Evolutionary conservation across 2,888 invertebrate genomes (phyloP).

Genomic region (Amphimallon solstitiale): DNA sequence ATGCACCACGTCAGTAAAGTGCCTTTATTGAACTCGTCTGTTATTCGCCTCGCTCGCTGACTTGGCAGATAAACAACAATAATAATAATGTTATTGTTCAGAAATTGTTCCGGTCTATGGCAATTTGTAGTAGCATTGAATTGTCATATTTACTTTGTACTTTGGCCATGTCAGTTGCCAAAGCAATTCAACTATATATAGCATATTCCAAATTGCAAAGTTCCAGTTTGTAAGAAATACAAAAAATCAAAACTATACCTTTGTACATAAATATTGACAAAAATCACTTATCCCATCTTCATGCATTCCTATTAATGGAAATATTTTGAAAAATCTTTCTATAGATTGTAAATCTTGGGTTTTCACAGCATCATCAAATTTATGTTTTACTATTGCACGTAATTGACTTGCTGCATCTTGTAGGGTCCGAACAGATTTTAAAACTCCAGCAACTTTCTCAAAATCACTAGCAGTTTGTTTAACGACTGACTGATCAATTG

Average conservation of each 20-base stretch:
- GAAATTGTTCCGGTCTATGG: no score
- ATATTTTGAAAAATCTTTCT: slow-evolving; percentile 96
- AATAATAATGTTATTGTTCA: no score
- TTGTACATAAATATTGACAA: slow-evolving; percentile 84
- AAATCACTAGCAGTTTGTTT: slow-evolving; percentile 82
- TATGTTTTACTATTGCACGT: slow-evolving; percentile 74
- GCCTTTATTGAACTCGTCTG: no score
- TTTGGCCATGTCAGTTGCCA: no score
- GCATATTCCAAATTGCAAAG: no score
- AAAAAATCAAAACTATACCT: slow-evolving; percentile 69
- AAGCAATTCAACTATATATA: no score
- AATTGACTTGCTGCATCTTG: slow-evolving; percentile 81
- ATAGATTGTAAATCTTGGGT: slow-evolving; percentile 89
- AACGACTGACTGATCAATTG: slow-evolving; percentile 88
- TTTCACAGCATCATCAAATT: slow-evolving; percentile 92
- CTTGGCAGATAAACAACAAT: no score
- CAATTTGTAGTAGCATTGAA: no score
- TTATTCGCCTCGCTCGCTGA: no score
- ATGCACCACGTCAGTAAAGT: no score
- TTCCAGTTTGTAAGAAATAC: no score
- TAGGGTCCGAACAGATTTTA: slow-evolving; percentile 76
- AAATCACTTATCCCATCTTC: slow-evolving; percentile 90
- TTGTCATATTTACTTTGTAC: no score
- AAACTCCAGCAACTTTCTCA: slow-evolving; percentile 74
- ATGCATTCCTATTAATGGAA: slow-evolving; percentile 92